Conservation (phyloP, 2,113 vertebrate species). For the Mirza zaza region DNA sequence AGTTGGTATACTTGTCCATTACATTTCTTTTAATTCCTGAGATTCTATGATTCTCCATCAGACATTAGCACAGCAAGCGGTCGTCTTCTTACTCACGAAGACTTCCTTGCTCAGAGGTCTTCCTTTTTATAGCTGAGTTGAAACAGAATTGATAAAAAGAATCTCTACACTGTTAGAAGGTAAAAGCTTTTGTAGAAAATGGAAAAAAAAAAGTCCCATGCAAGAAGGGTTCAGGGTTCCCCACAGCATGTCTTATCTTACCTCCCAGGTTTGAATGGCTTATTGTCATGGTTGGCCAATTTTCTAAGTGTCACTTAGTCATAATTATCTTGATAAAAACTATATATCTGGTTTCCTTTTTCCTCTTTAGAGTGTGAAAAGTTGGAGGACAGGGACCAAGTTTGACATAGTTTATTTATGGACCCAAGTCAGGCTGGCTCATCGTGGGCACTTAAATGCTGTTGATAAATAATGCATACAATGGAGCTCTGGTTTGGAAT, state of each 20-base stretch:
- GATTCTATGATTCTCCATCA: background rate
- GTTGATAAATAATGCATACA: constrained; percentile 74
- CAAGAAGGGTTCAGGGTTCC: background rate
- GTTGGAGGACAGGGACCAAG: constrained; percentile 1
- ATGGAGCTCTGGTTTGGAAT: constrained; percentile 49
- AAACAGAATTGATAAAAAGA: constrained; percentile 17
- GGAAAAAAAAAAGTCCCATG: background rate
- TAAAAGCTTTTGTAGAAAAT: background rate
- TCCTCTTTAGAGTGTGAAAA: background rate
- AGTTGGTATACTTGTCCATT: background rate
- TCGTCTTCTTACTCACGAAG: background rate
- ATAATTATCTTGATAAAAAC: constrained; percentile 42
- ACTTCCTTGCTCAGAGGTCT: background rate
- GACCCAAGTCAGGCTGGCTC: background rate
- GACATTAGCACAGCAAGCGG: background rate
- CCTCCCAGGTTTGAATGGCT: background rate
- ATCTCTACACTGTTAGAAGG: background rate
- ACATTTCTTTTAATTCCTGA: constrained; percentile 15
- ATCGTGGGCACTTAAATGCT: constrained; percentile 51
- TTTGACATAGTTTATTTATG: constrained; percentile 61
- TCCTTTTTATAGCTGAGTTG: background rate
- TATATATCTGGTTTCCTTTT: background rate
- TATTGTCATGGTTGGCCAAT: background rate
- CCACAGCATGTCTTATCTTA: background rate
- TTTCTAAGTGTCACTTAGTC: background rate